Conservation (phyloP, 1,140 invertebrate genomes). For the Cyclina sinensis region DNA sequence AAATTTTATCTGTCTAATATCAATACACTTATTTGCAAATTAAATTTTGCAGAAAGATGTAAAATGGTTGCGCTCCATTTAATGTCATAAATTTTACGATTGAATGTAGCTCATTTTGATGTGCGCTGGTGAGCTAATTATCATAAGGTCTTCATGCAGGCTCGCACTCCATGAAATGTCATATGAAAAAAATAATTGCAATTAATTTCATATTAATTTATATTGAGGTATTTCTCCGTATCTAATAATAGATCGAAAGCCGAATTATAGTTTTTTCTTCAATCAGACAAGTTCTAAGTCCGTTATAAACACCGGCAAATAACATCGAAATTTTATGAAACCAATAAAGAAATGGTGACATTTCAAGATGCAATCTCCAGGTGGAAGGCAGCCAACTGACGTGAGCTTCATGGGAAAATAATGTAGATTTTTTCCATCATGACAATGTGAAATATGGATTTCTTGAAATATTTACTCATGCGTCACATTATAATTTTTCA, state of each 20-base stretch:
- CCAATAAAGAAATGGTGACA: neutral
- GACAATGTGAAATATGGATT: neutral
- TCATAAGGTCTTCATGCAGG: neutral
- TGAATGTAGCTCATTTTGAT: neutral
- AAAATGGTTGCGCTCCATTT: neutral
- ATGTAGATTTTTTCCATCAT: neutral
- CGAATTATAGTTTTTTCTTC: neutral
- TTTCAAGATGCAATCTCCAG: conserved; percentile 11
- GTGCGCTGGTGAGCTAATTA: conserved; percentile 3
- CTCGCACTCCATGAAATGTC: neutral
- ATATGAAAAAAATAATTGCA: neutral
- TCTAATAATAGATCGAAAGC: neutral
- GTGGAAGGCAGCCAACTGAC: neutral
- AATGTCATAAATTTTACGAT: neutral
- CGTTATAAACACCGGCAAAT: conserved; percentile 12
- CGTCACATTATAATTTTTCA: neutral
- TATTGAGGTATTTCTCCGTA: neutral
- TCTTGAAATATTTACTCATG: neutral
- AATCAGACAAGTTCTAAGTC: neutral
- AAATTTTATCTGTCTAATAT: too few species aligned
- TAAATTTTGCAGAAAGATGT: neutral
- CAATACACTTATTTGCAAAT: neutral
- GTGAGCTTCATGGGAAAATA: neutral
- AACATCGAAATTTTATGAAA: neutral
- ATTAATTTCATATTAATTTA: neutral